Conservation (phyloP, 1,140 invertebrate genomes). For the Tetragonula clypearis region DNA sequence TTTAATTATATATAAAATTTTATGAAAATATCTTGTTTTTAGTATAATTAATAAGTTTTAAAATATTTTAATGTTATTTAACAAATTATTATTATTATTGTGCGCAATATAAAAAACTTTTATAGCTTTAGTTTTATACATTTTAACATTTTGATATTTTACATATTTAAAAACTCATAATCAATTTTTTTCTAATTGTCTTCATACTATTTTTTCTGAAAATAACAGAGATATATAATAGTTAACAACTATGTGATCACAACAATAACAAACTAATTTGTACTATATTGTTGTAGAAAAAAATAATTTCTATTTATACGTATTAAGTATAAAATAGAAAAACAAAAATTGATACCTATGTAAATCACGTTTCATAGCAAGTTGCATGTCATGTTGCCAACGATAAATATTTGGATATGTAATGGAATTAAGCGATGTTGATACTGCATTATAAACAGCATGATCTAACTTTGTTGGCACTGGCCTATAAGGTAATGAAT, state of each 20-base stretch:
- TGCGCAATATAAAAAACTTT: conserved; percentile 40
- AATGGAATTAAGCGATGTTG: conserved; percentile 80
- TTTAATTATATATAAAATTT: conserved; percentile 53
- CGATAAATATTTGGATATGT: conserved; percentile 86
- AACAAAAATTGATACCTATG: conserved; percentile 53
- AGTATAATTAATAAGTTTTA: conserved; percentile 31
- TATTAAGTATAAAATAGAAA: no score
- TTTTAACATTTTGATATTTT: conserved; percentile 9
- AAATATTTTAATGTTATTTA: conserved; percentile 39
- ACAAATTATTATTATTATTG: conserved; percentile 28
- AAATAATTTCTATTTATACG: neutral
- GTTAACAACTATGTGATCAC: neutral
- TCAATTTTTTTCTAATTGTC: conserved; percentile 47
- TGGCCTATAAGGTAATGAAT: conserved; percentile 46
- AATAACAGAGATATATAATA: conserved; percentile 18
- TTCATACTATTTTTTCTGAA: conserved; percentile 39
- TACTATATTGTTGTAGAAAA: neutral
- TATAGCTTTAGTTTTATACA: conserved; percentile 51
- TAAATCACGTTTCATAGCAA: conserved; percentile 68
- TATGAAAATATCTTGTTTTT: conserved; percentile 58
- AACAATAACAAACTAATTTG: neutral
- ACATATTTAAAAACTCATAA: conserved; percentile 39
- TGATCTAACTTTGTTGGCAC: conserved; percentile 85
- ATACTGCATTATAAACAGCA: conserved; percentile 86
- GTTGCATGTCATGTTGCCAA: conserved; percentile 84